phyloP scores from a whole-genome alignment of 2,888 invertebrate species.

The Heliconius ethilla region DNA sequence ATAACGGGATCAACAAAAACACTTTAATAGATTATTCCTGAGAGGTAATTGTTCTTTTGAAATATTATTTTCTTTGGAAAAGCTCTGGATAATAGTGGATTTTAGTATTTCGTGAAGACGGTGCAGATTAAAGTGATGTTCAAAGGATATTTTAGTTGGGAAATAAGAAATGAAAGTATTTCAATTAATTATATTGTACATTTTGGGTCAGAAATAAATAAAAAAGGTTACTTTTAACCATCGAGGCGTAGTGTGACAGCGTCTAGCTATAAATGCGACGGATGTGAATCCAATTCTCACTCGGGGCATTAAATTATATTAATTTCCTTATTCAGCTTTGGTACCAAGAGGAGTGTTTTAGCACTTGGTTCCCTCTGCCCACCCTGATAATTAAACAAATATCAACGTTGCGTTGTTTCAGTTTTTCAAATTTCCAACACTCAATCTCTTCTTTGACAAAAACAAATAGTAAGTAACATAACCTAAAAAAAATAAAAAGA shows the following conservation, averaged over 20 bases:
- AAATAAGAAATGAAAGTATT: not conserved
- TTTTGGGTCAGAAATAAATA: not conserved
- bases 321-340: too few relatives aligned
- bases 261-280: too few relatives aligned
- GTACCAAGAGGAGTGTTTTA: too few relatives aligned
- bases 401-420: too few relatives aligned
- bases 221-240: not conserved
- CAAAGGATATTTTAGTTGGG: not conserved
- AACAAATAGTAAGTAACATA: not conserved
- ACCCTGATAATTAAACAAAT: too few relatives aligned
- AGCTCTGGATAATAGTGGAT: not conserved
- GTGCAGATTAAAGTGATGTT: not conserved
- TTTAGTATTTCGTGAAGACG: not conserved
- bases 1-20: not conserved
- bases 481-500: not conserved
- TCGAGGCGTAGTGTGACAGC: too few relatives aligned
- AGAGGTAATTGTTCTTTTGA: constrained; percentile 12
- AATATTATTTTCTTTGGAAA: constrained; percentile 12
- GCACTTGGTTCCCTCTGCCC: too few relatives aligned
- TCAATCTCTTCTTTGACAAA: too few relatives aligned
- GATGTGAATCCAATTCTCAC: too few relatives aligned
- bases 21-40: constrained; percentile 17
- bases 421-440: too few relatives aligned
- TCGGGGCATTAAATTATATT: too few relatives aligned
- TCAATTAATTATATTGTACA: not conserved